These are phyloP conservation scores for Smutsia gigantea DNA, from an alignment of 2,797 vertebrate species.

Conservation along the genomic window DNA sequence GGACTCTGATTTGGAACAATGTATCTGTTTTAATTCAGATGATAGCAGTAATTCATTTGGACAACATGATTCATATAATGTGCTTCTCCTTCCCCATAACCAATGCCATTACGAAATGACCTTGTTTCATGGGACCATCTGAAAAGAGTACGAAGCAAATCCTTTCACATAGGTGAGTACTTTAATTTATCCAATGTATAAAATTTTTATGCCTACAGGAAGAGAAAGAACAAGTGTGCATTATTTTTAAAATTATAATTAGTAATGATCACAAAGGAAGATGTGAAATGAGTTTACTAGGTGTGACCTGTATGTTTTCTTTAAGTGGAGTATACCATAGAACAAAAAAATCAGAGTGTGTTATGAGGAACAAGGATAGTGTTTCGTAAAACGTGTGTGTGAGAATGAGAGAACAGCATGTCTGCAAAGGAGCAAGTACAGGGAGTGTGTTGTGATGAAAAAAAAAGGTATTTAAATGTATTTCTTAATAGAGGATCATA, in stretches of 20 bases:
- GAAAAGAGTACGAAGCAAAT: neutral
- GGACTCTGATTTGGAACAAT: slow-evolving; percentile 66
- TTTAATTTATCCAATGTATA: neutral
- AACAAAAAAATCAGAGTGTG: neutral
- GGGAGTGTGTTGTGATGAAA: neutral
- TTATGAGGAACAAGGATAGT: neutral
- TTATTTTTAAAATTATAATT: slow-evolving; percentile 4
- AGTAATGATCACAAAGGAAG: neutral
- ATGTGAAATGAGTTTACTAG: neutral
- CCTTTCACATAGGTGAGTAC: neutral
- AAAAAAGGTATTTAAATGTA: neutral
- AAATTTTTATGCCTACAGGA: neutral
- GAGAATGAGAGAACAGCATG: neutral
- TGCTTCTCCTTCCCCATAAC: slow-evolving; percentile 61
- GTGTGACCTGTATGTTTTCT: neutral
- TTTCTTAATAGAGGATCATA: neutral
- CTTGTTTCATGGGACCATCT: neutral
- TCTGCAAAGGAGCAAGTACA: neutral
- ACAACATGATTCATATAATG: slow-evolving; percentile 51
- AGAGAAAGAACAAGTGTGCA: neutral
- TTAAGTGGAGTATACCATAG: neutral
- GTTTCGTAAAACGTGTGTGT: neutral
- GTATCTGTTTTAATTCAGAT: slow-evolving; percentile 72
- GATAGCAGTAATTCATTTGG: slow-evolving; percentile 73
- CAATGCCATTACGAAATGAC: neutral